These are phyloP conservation scores for Myotis lucifugus DNA, from an alignment of 2,113 vertebrate species.

Conservation along the genomic window DNA sequence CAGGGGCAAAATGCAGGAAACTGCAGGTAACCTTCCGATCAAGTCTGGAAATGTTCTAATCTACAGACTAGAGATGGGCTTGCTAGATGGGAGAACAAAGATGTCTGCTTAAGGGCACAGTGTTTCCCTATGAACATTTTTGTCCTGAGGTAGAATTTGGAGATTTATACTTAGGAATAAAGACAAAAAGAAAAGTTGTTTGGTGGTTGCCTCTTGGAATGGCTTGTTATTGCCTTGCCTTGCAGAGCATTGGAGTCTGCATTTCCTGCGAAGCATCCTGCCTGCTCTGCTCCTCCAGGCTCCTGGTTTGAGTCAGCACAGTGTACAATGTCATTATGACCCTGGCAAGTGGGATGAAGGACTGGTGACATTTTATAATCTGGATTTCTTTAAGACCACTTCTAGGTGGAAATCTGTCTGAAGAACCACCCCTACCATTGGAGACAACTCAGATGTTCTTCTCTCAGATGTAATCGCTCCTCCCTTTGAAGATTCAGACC, in stretches of 20 bases:
- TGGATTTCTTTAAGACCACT: slow-evolving; percentile 30
- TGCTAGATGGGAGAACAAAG: not conserved
- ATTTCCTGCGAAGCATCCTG: not conserved
- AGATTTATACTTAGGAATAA: not conserved
- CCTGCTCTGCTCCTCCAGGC: not conserved
- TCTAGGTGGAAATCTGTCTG: not conserved
- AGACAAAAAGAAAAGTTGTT: not conserved
- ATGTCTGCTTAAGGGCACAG: too few relatives aligned
- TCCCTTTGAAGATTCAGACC: not conserved
- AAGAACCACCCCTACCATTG: not conserved
- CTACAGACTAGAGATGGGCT: not conserved
- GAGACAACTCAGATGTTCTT: not conserved
- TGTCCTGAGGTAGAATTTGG: not conserved
- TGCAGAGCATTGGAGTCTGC: rapidly evolving
- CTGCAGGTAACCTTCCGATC: not conserved
- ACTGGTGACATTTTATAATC: not conserved
- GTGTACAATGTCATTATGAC: not conserved
- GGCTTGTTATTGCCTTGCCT: not conserved
- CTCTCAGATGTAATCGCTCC: not conserved
- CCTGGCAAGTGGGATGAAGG: not conserved
- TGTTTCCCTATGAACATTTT: not conserved
- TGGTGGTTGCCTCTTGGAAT: not conserved
- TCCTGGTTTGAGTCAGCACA: not conserved
- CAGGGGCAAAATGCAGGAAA: not conserved
- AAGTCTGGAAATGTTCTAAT: not conserved